Evolutionary conservation across 2,797 vertebrate species (phyloP).

Genomic region (Urosaurus nigricauda): DNA sequence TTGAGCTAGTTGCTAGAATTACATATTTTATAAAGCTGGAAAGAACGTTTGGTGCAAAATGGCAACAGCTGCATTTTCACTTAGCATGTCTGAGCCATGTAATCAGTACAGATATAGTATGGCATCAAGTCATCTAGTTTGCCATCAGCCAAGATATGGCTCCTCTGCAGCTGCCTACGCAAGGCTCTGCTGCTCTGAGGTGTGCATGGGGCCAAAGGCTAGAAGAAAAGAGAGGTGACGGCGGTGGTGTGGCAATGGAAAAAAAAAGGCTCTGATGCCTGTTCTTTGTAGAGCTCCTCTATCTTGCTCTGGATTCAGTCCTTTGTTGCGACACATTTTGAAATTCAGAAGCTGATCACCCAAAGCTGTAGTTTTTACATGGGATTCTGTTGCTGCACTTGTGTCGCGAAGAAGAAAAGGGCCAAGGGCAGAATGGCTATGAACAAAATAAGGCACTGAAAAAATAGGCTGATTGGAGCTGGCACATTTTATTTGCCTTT

Average conservation of each 20-base stretch:
- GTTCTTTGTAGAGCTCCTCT: neutral
- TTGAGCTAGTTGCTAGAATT: neutral
- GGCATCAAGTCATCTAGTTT: neutral
- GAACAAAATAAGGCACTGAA: too few species aligned
- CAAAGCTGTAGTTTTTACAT: neutral
- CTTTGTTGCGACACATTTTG: neutral
- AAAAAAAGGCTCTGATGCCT: neutral
- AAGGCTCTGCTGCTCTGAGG: neutral
- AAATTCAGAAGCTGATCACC: neutral
- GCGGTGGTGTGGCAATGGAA: too few species aligned
- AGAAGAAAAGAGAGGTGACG: neutral
- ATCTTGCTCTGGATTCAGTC: neutral
- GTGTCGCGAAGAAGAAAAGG: too few species aligned
- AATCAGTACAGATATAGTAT: neutral
- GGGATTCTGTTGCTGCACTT: too few species aligned
- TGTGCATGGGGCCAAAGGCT: neutral
- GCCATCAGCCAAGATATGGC: neutral
- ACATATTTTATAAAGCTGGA: neutral
- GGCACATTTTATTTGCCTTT: too few species aligned
- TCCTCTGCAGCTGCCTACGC: neutral
- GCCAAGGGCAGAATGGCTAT: too few species aligned
- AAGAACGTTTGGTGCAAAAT: neutral
- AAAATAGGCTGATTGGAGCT: too few species aligned
- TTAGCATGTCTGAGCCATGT: neutral
- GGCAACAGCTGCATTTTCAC: conserved; percentile 8